Conservation (phyloP, 2,113 vertebrate genomes). For the Prochilodus magdalenae region DNA sequence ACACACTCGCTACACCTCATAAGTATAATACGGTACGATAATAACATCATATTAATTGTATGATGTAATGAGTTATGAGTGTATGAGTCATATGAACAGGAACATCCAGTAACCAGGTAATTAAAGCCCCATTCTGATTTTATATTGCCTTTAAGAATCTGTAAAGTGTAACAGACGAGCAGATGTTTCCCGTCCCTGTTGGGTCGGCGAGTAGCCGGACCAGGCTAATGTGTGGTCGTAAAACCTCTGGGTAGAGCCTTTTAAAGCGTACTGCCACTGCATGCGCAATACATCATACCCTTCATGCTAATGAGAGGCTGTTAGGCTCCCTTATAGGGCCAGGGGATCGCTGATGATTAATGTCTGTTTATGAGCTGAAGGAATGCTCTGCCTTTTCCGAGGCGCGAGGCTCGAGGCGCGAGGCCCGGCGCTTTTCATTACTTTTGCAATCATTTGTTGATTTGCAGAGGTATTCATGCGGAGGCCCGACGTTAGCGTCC, state of each 20-base stretch:
- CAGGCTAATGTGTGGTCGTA: background rate
- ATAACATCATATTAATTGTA: too few species aligned
- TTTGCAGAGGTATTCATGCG: background rate
- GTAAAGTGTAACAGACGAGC: background rate
- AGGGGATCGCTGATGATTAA: conserved; percentile 42
- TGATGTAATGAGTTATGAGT: too few species aligned
- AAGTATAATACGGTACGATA: too few species aligned
- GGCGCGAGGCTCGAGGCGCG: background rate
- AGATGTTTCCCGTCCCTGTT: background rate
- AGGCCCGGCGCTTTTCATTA: background rate
- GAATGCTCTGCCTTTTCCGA: background rate
- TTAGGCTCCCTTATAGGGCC: conserved; percentile 38
- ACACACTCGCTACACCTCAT: too few species aligned
- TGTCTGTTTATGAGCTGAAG: conserved; percentile 23
- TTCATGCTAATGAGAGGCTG: background rate
- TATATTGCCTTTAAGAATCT: too few species aligned
- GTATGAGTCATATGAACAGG: too few species aligned
- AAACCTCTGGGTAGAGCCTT: conserved; percentile 9
- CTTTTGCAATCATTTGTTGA: background rate
- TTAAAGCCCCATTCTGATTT: too few species aligned
- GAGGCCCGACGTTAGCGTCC: background rate
- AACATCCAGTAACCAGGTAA: too few species aligned
- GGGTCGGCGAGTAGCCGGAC: background rate
- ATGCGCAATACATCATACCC: conserved; percentile 11
- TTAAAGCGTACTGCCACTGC: conserved; percentile 33